Base-by-base conservation (phyloP, 2,113 vertebrate genomes). In the Fulica atra region DNA sequence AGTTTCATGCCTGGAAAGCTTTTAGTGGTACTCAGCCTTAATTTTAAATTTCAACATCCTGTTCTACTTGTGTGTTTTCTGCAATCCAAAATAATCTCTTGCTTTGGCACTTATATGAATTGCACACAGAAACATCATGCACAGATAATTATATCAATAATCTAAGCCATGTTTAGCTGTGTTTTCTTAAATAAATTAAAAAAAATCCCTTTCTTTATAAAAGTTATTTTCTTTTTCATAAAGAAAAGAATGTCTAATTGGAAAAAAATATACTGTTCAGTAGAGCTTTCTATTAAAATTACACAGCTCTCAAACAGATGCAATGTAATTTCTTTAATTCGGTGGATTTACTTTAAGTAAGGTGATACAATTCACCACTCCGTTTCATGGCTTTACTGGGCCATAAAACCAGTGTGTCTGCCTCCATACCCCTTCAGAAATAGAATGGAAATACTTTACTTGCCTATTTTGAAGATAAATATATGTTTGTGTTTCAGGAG, bases 391-490 rank as follows among this genome's bases (percentile, higher is more conserved):
- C 35, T 94, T 91, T 59, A 57, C 16, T 81, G 35, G 24, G n/a
- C 36, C 31, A 42, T 64, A 83, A 74, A 93, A 25, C 35, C 28
- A 60, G 18, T n/a, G 63, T 61, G 20, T 88, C 28, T 85, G 44
- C 25, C 61, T 95, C 24, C 17, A 8, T 66, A 65, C 36, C 72
- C 36, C 40, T 93, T 94, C 86, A 87, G 78, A 93, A 92, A 84
- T 51, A 81, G 77, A 82, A 89, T 85, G 70, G 73, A 65, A 96
- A 91, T 85, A 69, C 50, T 96, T 95, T 70, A 64, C 76, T 94
- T 92, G 77, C 77, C 93, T 92, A 87, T 91, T 96, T 93, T 96
- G 91, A 96, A 94, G 88, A 94, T 93, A 96, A 96, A 90, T 96
- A 93, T 16, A 93, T n/a, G 86, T 92, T 96, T 96, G 83, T 89